A percentile compares a stretch with the other conserved stretches of the same genome.
phyloP scores from a whole-genome alignment of 2,888 invertebrate species.

The Amiota communis region DNA sequence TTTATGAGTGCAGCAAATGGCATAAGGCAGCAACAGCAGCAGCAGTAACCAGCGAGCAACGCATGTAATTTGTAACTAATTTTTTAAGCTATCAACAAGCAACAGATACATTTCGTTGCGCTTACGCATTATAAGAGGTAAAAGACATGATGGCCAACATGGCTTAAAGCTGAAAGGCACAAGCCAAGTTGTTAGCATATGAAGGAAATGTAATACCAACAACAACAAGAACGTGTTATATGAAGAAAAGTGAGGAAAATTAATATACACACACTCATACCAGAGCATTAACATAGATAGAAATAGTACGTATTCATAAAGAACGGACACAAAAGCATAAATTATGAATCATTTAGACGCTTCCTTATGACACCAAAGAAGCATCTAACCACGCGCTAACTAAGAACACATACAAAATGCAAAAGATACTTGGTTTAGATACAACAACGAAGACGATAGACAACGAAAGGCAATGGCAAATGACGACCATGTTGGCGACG shows the following conservation, averaged over 20 bases:
- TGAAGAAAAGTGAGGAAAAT: slow-evolving; percentile 24
- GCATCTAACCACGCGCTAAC: slow-evolving; percentile 40
- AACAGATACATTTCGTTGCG: slow-evolving; percentile 49
- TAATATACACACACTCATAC: slow-evolving; percentile 27
- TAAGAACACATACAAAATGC: slow-evolving; percentile 20
- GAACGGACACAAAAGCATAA: slow-evolving; percentile 55
- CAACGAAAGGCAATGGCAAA: slow-evolving; percentile 29
- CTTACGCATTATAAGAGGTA: slow-evolving; percentile 49
- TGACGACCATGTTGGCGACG: not conserved
- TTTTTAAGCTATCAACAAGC: slow-evolving; percentile 65
- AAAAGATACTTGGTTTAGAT: not conserved
- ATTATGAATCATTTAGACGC: slow-evolving; percentile 70
- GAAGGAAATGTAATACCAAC: not conserved
- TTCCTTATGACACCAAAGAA: slow-evolving; percentile 67
- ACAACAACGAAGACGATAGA: slow-evolving; percentile 45
- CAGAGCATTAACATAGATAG: too few relatives aligned
- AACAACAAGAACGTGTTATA: slow-evolving; percentile 1
- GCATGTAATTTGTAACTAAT: slow-evolving; percentile 67
- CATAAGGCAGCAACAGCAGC: slow-evolving; percentile 46
- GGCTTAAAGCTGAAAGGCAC: slow-evolving; percentile 49
- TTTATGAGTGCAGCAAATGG: slow-evolving; percentile 4
- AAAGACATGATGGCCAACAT: not conserved
- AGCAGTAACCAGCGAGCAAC: slow-evolving; percentile 44
- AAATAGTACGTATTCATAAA: too few relatives aligned
- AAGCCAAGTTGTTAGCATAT: slow-evolving; percentile 53